phyloP scores from a whole-genome alignment of 2,797 vertebrate genomes.

The Myotis daubentonii region DNA sequence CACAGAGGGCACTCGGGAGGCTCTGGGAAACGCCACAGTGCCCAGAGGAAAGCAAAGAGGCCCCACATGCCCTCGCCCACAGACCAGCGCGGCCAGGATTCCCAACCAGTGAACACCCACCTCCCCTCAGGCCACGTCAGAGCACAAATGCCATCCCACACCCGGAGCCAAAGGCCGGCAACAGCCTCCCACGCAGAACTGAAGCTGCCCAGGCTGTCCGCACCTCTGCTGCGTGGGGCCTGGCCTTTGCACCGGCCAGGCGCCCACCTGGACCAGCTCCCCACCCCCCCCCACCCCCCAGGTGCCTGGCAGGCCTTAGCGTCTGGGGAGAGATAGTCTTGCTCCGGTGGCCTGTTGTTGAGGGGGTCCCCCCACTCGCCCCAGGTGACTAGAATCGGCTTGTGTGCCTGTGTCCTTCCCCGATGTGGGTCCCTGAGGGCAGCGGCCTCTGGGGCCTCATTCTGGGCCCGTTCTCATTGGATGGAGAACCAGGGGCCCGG shows the following conservation, averaged over 20 bases:
- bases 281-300: no score
- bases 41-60: not conserved
- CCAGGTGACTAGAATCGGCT: no score
- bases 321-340: not conserved
- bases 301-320: not conserved
- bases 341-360: not conserved
- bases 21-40: not conserved
- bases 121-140: not conserved
- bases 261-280: not conserved
- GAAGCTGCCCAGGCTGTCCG: no score
- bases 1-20: not conserved
- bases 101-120: not conserved
- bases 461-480: not conserved
- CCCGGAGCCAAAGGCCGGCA: not conserved
- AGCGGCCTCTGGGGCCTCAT: not conserved
- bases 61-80: not conserved
- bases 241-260: not conserved
- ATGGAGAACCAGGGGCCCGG: no score
- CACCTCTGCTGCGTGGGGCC: not conserved
- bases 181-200: not conserved
- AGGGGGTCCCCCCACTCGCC: not conserved
- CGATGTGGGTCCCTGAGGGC: not conserved
- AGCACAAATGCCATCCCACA: not conserved
- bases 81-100: not conserved
- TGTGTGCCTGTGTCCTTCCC: no score